Evolutionary conservation across 2,888 invertebrate species (phyloP), one percentile per base, ranked within the genome.

Genomic region (Philopedon plagiatum): DNA sequence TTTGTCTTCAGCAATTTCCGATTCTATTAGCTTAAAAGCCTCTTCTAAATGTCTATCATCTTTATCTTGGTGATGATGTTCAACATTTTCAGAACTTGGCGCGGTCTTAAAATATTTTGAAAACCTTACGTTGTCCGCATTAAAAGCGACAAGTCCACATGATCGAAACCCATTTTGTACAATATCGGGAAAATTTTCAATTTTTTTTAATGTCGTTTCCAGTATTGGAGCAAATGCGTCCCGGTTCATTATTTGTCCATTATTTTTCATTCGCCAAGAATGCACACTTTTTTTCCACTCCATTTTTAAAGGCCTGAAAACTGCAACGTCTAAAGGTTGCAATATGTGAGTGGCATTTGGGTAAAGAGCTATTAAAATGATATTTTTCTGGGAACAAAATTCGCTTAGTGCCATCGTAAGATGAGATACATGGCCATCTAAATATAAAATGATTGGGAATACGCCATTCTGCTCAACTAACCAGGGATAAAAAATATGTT

Each of bases 291-390:
- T n/a, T n/a, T n/a, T n/a, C n/a, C n/a, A n/a, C n/a, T 37, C 41
- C 11, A 15, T 11, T 66, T 73, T 75, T 41, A 73, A 32, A 11
- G 73, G 70, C 7, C 62, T 15, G 51, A 76, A 76, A 23, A 73
- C 39, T 5, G 46, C 18, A 0, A 74, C 67, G 60, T n/a, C n/a
- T n/a, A n/a, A n/a, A n/a, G n/a, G n/a, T n/a, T n/a, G n/a, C n/a
- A n/a, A n/a, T n/a, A n/a, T 67, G 54, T 75, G 74, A 2, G 76
- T 76, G 1, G 73, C 29, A 56, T 76, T 75, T 19, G 76, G 76
- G 23, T 8, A 63, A 8, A 76, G 32, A 26, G 65, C 46, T 15
- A 69, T 26, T n/a, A n/a, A n/a, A n/a, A n/a, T n/a, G n/a, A n/a
- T n/a, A n/a, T n/a, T n/a, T n/a, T 13, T 29, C 13, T 63, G 15